Evolutionary conservation across 2,888 invertebrate genomes (phyloP), one percentile per base, ranked within the genome.

Genomic region (Melanostoma mellinum): DNA sequence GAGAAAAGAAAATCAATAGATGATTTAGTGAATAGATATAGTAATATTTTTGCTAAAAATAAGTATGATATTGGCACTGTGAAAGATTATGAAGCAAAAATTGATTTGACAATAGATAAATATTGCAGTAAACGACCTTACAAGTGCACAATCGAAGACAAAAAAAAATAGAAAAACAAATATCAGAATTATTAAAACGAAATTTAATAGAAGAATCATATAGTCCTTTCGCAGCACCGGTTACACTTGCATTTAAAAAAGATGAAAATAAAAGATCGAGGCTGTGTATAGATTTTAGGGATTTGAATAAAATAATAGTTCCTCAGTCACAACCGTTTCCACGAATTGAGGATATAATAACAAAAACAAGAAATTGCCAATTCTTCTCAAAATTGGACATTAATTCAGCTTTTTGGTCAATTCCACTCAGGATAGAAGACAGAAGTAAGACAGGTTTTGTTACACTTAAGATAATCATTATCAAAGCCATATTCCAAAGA

Each of bases 1-100:
- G 36, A 85, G 69, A 50, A 81, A 68, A 42, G n/a, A 38, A 53
- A 80, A 77, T n/a, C n/a, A n/a, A 86, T 87, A 63, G 52, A 86
- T 52, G 74, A 74, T 65, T 50, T 87, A 46, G 77, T 87, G 9
- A 69, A 86, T 33, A 85, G 82, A 79, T 86, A 87, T 79, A 85
- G 86, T 38, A 6, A 42, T 58, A 60, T 86, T 42, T 87, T 87
- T 71, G 86, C 86, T 20, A 87, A 86, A 85, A 85, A 87, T 61
- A 87, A 86, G 86, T 87, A 86, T 65, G 87, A 86, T 71, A 80
- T 86, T 30, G 87, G 87, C 4, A 85, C 65, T 38, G 86, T 87
- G 20, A 86, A 67, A 55, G 77, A 86, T 71, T 87, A 87, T 80
- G 87, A 88, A 86, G 87, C 87, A 32, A 46, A 71, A 52, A 86